Evolutionary conservation across 2,888 invertebrate genomes (phyloP), one percentile per base, ranked within the genome.

Genomic region (Tupiocoris notatus): DNA sequence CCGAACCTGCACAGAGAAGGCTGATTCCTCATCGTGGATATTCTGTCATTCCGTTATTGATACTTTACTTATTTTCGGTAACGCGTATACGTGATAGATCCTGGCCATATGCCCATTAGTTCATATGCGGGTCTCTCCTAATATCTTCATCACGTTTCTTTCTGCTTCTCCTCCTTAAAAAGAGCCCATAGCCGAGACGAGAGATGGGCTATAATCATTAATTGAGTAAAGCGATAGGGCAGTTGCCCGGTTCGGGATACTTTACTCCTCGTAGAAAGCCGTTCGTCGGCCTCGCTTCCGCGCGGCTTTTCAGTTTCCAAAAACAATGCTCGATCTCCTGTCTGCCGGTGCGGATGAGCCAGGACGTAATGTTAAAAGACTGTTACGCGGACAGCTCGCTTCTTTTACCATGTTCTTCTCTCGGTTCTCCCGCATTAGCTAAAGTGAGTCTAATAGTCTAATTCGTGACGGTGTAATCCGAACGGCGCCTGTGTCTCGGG

Each of bases 401-500:
- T 39, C 12, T 39, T 39, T 39, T 39, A 39, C 39, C 65, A 39
- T 65, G 65, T 24, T 25, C n/a, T 25, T 59, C 58, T 23, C 70
- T 23, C 70, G 39, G 63, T 73, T 73, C 20, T 73, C 63, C 73
- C 73, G 63, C 39, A 22, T 73, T 63, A 73, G 73, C 73, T 73
- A 73, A 73, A 73, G 73, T 73, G 73, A 56, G 73, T 23, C 62
- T 73, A 73, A 73, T 73, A 62, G 73, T 59, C 59, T 58, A 59
- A 70, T 70, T 70, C 70, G 70, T 58, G 70, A 57, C 70, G 70
- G 70, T 70, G 70, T 70, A 70, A 70, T 70, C 70, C 70, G 70
- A 70, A 70, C 70, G 70, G 70, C 70, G 70, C 70, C 70, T 70
- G 39, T 59, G 39, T 70, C 57, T 70, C 70, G 70, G 59, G n/a